Base-by-base conservation (phyloP, 1,140 invertebrate species). In the Cardiocondyla obscurior region DNA sequence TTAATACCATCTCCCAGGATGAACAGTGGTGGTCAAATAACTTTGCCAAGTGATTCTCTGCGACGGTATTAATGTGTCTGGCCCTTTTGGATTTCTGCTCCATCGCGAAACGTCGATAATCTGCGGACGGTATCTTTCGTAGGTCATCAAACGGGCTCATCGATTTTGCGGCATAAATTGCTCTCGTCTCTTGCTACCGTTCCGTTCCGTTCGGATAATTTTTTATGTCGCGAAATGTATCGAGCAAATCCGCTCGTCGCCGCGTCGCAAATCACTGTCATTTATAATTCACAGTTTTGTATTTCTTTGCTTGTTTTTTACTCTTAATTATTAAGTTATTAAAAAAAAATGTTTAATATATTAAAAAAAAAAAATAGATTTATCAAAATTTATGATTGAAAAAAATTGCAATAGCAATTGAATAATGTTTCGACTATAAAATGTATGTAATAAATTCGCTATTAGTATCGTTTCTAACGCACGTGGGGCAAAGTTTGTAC, bases 1-100 rank as follows among this genome's bases (percentile, higher is more conserved):
- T 93, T 94, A 93, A 94, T 94, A 94, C 92, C 87, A 92, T 92
- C 92, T 92, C 91, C 87, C 87, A 90, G 92, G 92, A 93, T 91
- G 92, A 92, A 92, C 92, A 93, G 91, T 92, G 92, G 92, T 93
- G 93, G 92, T 94, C 93, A 94, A 94, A 93, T 94, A 94, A 94
- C 91, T 93, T 94, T 90, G 88, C 89, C 90, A 90, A 92, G 92
- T 93, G 91, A 93, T 88, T 89, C 92, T 91, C 89, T 85, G 87
- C 88, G 90, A 91, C 91, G 91, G 90, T 93, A 92, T 93, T 92
- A 93, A 92, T 89, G 88, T 88, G 83, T 83, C 87, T 88, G 85
- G 87, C 91, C 90, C 91, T 89, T 92, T 89, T 81, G 89, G 89
- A 86, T 86, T 85, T 86, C 81, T 88, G 86, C 67, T 83, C 72